Evolutionary conservation across 2,113 vertebrate genomes (phyloP).

Genomic region (Sturnira hondurensis): DNA sequence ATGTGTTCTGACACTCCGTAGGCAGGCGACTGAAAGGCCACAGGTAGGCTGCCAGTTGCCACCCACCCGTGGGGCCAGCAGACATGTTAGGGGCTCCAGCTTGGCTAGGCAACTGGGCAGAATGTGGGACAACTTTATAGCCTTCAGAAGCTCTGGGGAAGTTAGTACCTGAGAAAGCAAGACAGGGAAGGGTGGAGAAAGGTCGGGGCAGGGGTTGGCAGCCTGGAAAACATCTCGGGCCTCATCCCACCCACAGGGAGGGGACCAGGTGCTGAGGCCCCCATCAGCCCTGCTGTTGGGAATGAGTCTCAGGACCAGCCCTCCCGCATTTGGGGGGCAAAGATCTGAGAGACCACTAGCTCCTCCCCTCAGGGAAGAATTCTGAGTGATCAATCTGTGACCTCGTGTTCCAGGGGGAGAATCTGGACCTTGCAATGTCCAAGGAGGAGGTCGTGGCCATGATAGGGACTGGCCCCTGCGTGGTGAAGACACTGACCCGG

Average conservation of each 20-base stretch:
- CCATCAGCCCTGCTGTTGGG: background rate
- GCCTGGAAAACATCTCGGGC: background rate
- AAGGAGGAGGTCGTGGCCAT: slow-evolving; percentile 97
- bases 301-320: background rate
- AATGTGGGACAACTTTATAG: no score
- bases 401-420: slow-evolving; percentile 87
- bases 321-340: background rate
- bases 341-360: background rate
- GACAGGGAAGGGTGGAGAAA: background rate
- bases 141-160: background rate
- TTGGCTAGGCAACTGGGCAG: background rate
- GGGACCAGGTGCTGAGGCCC: background rate
- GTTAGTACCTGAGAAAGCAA: background rate
- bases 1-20: background rate
- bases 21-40: background rate
- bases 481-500: slow-evolving; percentile 94
- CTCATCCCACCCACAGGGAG: rapidly evolving
- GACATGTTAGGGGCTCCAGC: background rate
- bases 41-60: rapidly evolving
- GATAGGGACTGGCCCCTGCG: slow-evolving; percentile 92
- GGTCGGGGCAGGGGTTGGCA: background rate
- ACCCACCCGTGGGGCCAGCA: background rate
- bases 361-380: background rate
- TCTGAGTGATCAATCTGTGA: background rate
- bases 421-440: slow-evolving; percentile 94